phyloP scores from a whole-genome alignment of 2,113 vertebrate genomes.

The Chunga burmeisteri region DNA sequence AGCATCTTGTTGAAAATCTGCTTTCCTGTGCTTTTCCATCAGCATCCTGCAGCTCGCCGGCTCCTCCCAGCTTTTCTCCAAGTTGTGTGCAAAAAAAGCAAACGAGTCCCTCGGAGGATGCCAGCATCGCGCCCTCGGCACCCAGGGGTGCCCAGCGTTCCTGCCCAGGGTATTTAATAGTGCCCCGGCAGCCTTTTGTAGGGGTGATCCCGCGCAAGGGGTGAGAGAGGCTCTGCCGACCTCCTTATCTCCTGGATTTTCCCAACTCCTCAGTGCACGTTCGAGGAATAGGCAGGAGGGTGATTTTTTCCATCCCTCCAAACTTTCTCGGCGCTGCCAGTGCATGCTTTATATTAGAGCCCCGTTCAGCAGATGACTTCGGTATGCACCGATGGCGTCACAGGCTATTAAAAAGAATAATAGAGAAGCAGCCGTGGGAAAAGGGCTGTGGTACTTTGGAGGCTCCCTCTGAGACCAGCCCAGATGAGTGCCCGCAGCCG shows the following conservation, averaged over 20 bases:
- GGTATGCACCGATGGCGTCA: background rate
- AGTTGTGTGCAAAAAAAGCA: background rate
- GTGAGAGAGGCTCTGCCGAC: background rate
- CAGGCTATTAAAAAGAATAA: background rate
- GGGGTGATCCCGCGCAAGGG: background rate
- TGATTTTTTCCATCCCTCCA: background rate
- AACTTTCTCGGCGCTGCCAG: background rate
- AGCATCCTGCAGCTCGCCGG: accelerated
- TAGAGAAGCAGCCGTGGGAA: background rate
- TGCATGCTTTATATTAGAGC: background rate
- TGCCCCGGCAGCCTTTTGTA: background rate
- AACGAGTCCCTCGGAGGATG: background rate
- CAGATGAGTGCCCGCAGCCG: accelerated
- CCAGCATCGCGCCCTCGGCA: too few relatives aligned
- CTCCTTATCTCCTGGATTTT: background rate
- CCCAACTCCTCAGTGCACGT: background rate
- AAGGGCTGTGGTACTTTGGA: background rate
- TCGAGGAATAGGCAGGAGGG: background rate
- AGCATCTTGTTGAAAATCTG: background rate
- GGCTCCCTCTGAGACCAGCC: background rate
- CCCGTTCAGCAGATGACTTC: background rate
- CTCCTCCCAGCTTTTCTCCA: background rate
- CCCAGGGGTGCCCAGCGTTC: background rate
- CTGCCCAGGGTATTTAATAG: background rate
- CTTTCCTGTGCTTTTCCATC: background rate